Evolutionary conservation across 1,140 invertebrate species (phyloP).

Genomic region (Coptotermes formosanus): DNA sequence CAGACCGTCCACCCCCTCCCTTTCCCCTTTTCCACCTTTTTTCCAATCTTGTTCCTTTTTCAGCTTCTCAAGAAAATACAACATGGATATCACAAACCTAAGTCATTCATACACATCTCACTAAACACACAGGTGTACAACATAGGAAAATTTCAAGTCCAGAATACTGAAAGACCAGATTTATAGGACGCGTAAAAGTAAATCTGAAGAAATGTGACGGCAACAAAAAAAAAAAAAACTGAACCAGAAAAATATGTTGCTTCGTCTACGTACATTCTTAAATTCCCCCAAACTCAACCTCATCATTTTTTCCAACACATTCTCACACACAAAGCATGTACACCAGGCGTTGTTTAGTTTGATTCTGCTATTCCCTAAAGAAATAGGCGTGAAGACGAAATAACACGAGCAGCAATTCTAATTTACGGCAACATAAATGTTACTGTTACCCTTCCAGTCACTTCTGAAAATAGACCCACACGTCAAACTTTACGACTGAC

Average conservation of each 20-base stretch:
- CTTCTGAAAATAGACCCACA: constrained; percentile 18
- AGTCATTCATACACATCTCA: constrained; percentile 6
- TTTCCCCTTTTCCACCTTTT: not conserved
- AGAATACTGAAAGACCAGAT: not conserved
- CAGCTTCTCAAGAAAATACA: not conserved
- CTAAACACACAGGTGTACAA: not conserved
- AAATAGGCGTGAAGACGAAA: constrained; percentile 11
- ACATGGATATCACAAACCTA: not conserved
- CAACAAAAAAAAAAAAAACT: not conserved
- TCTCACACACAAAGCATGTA: not conserved
- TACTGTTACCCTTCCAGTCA: constrained; percentile 2
- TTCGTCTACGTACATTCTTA: not conserved
- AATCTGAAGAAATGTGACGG: constrained; percentile 5
- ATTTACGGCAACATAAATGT: constrained; percentile 16
- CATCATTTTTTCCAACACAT: not conserved
- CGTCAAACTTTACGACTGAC: constrained; percentile 4
- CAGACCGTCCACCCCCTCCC: not conserved
- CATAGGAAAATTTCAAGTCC: not conserved
- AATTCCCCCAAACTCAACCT: not conserved
- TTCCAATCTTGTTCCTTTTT: not conserved
- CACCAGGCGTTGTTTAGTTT: not conserved
- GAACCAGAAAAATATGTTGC: not conserved
- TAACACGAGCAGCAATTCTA: constrained; percentile 7
- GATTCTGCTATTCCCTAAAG: constrained; percentile 6
- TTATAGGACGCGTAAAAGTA: not conserved